Evolutionary conservation across 2,888 invertebrate genomes (phyloP), one percentile per base, ranked within the genome.

Genomic region (Scrobipalpa atriplicella): DNA sequence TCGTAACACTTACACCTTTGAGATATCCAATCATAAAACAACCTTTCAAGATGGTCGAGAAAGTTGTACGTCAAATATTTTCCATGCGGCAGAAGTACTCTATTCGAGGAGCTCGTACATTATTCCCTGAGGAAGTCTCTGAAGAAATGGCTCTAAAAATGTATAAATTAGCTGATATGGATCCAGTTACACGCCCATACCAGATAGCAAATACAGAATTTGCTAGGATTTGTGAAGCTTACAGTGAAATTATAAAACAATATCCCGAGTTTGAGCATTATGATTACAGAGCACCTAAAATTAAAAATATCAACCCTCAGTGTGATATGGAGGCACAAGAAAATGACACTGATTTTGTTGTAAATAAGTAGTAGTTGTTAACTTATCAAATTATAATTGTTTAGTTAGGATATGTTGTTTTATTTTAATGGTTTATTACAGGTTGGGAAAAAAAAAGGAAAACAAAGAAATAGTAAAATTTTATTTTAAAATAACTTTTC

Each of bases 1-100:
- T 99, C 0, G 98, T 99, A 0, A 96, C 96, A 62, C 93, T 99
- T 62, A 94, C 95, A 16, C 99, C 99, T 0, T 85, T 96, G 9
- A 94, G 95, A 73, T 84, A 93, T 61, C 99, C 99, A 0, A 87
- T 94, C 62, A 92, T 95, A 21, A 96, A 97, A 13, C 92, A 97
- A 47, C 96, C 98, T 0, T 99, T 99, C 82, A 90, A 94, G 74
- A 82, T 97, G 68, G 96, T 99, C 16, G 98, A 99, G 81, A 99
- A 98, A 90, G 95, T 99, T 10, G 92, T 96, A 0, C 93, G 98
- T 0, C 96, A 96, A 76, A 93, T 98, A 71, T 99, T 99, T 85
- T 95, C 95, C 75, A 97, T 96, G 94, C 94, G 98, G 38, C 97
- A 97, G 81, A 99, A 99, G 83, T 96, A 95, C 88, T 95, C 95